phyloP scores from a whole-genome alignment of 2,888 invertebrate species.

The Eupsilia transversa region DNA sequence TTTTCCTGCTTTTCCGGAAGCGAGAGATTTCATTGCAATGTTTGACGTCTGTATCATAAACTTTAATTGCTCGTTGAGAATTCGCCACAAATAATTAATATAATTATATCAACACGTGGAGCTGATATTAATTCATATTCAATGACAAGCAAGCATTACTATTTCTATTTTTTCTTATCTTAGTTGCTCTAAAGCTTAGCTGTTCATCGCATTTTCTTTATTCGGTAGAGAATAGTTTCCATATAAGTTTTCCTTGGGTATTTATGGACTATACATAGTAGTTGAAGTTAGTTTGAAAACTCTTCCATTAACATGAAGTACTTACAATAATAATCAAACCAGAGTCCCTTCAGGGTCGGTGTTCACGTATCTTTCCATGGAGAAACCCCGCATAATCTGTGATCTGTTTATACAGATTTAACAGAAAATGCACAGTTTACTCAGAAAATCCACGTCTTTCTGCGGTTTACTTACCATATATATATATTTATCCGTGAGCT shows the following conservation, averaged over 20 bases:
- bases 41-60: constrained; percentile 34
- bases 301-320: background rate
- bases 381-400: constrained; percentile 57
- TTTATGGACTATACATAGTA: background rate
- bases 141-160: background rate
- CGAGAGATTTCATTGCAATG: constrained; percentile 21
- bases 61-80: constrained; percentile 17
- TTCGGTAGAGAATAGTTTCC: background rate
- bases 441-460: constrained; percentile 41
- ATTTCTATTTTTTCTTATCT: background rate
- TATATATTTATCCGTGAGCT: constrained; percentile 55
- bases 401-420: constrained; percentile 41
- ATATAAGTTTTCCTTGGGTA: background rate
- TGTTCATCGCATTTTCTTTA: background rate
- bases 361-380: constrained; percentile 39
- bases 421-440: constrained; percentile 29
- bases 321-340: background rate
- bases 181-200: background rate
- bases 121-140: background rate
- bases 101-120: background rate
- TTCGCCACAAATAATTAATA: background rate
- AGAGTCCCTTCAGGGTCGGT: constrained; percentile 18
- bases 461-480: constrained; percentile 52
- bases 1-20: constrained; percentile 44
- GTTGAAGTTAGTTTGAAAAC: background rate